phyloP scores from a whole-genome alignment of 1,140 invertebrate genomes.

The Piezodorus guildinii region DNA sequence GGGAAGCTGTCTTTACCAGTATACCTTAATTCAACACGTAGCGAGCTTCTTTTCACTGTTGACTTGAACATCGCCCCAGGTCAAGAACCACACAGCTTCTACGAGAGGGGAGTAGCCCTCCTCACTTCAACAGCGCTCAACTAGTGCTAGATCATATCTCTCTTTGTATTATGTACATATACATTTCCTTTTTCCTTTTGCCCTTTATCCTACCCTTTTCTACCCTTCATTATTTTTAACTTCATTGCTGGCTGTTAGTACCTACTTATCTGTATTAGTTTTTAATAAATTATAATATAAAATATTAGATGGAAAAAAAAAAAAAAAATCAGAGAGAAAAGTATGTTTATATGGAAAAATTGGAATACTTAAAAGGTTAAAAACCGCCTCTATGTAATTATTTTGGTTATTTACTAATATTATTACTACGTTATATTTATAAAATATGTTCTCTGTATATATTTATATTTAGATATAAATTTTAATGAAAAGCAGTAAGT shows the following conservation, averaged over 20 bases:
- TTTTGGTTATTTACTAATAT: slow-evolving; percentile 6
- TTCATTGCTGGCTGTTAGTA: background rate
- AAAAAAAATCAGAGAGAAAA: background rate
- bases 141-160: slow-evolving; percentile 37
- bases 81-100: slow-evolving; percentile 84
- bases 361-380: background rate
- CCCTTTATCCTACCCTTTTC: background rate
- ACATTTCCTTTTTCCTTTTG: background rate
- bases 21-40: slow-evolving; percentile 91
- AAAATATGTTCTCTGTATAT: background rate
- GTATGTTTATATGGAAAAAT: background rate
- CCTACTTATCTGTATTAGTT: background rate
- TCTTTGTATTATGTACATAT: background rate
- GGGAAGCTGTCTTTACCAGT: slow-evolving; percentile 82
- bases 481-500: background rate
- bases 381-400: slow-evolving; percentile 8
- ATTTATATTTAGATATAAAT: slow-evolving; percentile 8
- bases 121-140: slow-evolving; percentile 82
- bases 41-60: slow-evolving; percentile 89
- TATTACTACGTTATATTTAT: slow-evolving; percentile 2
- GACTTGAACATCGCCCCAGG: slow-evolving; percentile 79
- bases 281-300: no score
- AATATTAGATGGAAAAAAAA: no score
- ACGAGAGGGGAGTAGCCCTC: slow-evolving; percentile 92
- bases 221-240: background rate